Conservation (phyloP, 2,888 invertebrate genomes). For the Lagria hirta region DNA sequence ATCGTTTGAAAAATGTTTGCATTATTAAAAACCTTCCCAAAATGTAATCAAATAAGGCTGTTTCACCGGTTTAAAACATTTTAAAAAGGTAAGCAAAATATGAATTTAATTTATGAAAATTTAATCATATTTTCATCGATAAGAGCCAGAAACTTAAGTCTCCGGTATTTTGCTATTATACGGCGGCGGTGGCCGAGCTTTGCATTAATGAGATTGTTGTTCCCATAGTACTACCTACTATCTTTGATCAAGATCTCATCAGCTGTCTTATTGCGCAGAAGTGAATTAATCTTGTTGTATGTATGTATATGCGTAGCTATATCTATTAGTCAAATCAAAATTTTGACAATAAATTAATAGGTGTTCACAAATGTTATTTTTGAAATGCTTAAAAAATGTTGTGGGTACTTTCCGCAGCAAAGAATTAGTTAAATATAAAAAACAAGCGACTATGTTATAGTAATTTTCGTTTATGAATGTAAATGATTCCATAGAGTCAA, state of each 20-base stretch:
- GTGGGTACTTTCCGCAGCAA: no score
- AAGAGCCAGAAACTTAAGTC: slow-evolving; percentile 11
- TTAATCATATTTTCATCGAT: slow-evolving; percentile 19
- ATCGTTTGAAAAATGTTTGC: no score
- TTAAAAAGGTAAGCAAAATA: no score
- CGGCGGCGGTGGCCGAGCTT: slow-evolving; percentile 43
- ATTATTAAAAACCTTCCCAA: no score
- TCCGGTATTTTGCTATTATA: slow-evolving; percentile 32
- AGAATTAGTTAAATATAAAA: no score
- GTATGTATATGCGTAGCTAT: no score
- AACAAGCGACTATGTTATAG: slow-evolving; percentile 3
- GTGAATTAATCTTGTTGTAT: slow-evolving; percentile 47
- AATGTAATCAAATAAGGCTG: no score
- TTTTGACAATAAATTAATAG: no score
- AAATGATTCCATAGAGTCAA: slow-evolving; percentile 28
- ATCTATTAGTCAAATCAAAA: no score
- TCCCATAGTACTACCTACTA: slow-evolving; percentile 47
- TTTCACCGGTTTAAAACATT: no score
- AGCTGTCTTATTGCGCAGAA: slow-evolving; percentile 45
- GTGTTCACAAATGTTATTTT: no score
- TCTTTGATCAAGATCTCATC: slow-evolving; percentile 48
- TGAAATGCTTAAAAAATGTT: no score
- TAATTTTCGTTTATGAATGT: slow-evolving; percentile 20
- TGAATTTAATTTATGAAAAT: slow-evolving; percentile 29
- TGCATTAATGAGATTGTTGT: slow-evolving; percentile 48